A percentile compares a stretch with the other conserved stretches of the same genome.
These are phyloP conservation scores for Hippocampus zosterae DNA, from an alignment of 2,113 vertebrate genomes.

Conservation along the genomic window DNA sequence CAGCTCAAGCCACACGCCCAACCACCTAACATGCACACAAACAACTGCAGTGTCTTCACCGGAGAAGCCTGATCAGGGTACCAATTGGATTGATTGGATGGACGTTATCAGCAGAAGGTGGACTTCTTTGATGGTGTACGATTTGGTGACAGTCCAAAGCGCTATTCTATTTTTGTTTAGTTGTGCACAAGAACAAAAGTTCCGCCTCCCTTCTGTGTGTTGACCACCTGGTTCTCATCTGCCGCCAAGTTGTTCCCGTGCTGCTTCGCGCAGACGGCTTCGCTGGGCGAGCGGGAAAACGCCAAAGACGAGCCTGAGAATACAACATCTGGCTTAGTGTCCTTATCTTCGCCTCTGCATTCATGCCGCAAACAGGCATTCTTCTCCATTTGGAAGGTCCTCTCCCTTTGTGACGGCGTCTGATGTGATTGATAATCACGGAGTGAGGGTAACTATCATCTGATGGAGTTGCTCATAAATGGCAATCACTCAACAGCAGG, in stretches of 20 bases:
- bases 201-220: constrained; percentile 58
- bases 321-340: constrained; percentile 70
- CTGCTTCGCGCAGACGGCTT: constrained; percentile 72
- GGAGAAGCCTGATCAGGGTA: neutral
- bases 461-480: constrained; percentile 57
- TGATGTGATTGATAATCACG: constrained; percentile 51
- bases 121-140: neutral
- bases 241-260: constrained; percentile 68
- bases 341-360: constrained; percentile 62
- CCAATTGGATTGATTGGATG: neutral
- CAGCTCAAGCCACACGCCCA: too few species aligned
- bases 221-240: constrained; percentile 76
- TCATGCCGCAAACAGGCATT: constrained; percentile 39
- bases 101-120: neutral
- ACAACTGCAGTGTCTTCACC: too few species aligned
- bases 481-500: constrained; percentile 50
- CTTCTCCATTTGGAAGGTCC: constrained; percentile 34
- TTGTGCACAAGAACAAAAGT: constrained; percentile 64
- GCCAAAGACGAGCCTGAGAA: constrained; percentile 62
- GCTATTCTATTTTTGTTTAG: neutral
- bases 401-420: constrained; percentile 46
- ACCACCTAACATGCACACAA: too few species aligned
- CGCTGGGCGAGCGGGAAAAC: constrained; percentile 69
- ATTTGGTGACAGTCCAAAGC: neutral
- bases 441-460: constrained; percentile 55